Conservation (phyloP, 2,113 vertebrate genomes). For the Ciconia boyciana region DNA sequence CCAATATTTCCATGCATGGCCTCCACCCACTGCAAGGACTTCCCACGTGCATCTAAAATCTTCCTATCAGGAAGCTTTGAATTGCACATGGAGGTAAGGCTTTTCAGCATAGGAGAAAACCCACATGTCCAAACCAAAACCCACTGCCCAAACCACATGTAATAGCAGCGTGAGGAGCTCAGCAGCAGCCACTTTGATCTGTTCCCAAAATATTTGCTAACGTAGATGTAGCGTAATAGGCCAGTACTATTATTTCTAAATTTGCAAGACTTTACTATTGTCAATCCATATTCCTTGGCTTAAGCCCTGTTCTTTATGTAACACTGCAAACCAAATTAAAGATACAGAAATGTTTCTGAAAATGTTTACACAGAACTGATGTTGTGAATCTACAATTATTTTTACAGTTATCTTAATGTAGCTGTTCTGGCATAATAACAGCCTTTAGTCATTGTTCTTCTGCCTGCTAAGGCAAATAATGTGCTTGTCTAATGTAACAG, state of each 20-base stretch:
- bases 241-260: background rate
- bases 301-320: background rate
- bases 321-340: slow-evolving; percentile 1
- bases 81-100: background rate
- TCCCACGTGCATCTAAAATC: background rate
- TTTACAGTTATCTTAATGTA: slow-evolving; percentile 65
- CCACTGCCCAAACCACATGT: background rate
- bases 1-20: fast-evolving
- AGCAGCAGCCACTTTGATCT: background rate
- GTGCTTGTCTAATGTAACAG: slow-evolving; percentile 55
- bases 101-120: background rate
- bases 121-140: too few relatives aligned
- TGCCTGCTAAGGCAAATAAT: slow-evolving; percentile 56
- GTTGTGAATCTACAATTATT: slow-evolving; percentile 61
- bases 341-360: slow-evolving; percentile 31
- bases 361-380: slow-evolving; percentile 52
- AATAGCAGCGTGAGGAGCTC: background rate
- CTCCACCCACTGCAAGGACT: background rate
- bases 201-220: background rate
- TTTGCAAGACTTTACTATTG: background rate
- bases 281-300: background rate
- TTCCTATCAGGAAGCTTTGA: background rate
- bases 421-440: slow-evolving; percentile 34
- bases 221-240: background rate
- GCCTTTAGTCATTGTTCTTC: slow-evolving; percentile 59